Evolutionary conservation across 1,140 invertebrate species (phyloP).

Genomic region (Thaumetopoea pityocampa): DNA sequence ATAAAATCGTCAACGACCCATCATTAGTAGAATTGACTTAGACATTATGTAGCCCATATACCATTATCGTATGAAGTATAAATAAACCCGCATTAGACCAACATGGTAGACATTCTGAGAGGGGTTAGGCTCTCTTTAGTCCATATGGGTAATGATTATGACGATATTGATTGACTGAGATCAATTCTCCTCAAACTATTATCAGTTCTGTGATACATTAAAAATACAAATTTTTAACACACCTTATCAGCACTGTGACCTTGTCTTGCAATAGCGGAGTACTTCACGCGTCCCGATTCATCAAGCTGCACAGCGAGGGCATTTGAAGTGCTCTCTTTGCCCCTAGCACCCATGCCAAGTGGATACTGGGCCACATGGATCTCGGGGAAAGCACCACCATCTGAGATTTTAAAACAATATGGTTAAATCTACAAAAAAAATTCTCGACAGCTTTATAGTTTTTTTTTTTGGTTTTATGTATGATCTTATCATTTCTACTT

Average conservation of each 20-base stretch:
- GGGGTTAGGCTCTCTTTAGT: too few species aligned
- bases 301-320: conserved; percentile 96
- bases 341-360: conserved; percentile 91
- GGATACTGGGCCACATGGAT: conserved; percentile 98
- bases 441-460: neutral
- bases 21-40: too few species aligned
- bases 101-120: too few species aligned
- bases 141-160: too few species aligned
- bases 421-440: neutral
- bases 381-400: conserved; percentile 99
- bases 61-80: too few species aligned
- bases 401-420: conserved; percentile 81
- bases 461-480: too few species aligned
- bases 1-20: too few species aligned
- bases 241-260: conserved; percentile 97
- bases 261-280: conserved; percentile 96
- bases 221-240: neutral
- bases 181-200: neutral
- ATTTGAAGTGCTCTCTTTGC: conserved; percentile 88
- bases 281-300: conserved; percentile 96
- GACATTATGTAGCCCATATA: too few species aligned
- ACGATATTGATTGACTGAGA: too few species aligned
- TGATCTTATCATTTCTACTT: too few species aligned
- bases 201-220: neutral
- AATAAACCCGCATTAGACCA: too few species aligned